Conservation (phyloP, 2,888 invertebrate genomes). For the Chorisops tibialis region DNA sequence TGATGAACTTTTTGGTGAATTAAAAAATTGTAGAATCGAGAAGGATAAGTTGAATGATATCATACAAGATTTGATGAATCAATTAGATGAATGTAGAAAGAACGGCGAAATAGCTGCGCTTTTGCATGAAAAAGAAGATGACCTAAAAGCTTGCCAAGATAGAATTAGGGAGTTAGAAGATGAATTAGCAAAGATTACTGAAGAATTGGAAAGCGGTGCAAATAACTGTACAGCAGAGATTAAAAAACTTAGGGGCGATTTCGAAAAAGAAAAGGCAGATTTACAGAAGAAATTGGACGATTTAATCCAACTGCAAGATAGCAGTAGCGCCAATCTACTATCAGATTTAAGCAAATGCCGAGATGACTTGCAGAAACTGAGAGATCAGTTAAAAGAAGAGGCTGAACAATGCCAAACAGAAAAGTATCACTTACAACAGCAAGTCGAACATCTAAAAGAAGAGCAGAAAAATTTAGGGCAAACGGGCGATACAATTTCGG, state of each 20-base stretch:
- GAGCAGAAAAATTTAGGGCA: not conserved
- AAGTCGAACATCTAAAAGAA: not conserved
- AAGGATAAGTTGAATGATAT: not conserved
- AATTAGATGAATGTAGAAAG: not conserved
- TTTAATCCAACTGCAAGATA: not conserved
- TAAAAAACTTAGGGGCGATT: not conserved
- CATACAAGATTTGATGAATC: not conserved
- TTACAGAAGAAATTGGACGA: not conserved
- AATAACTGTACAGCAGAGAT: not conserved
- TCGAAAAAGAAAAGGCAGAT: not conserved
- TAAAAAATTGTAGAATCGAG: not conserved
- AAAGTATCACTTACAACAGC: not conserved
- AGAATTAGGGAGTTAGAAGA: not conserved
- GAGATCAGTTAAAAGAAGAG: not conserved
- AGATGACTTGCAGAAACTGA: conserved; percentile 7
- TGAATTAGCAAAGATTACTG: not conserved
- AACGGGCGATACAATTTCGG: not conserved
- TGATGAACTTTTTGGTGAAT: not conserved
- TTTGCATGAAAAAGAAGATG: not conserved
- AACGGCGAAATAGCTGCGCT: not conserved
- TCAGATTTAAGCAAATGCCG: conserved; percentile 1
- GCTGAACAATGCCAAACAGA: not conserved
- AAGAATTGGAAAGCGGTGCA: not conserved
- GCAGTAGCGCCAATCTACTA: not conserved
- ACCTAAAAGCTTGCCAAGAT: not conserved